These are phyloP conservation scores for Pseudoatta argentina DNA, from an alignment of 1,140 invertebrate genomes.

Conservation along the genomic window DNA sequence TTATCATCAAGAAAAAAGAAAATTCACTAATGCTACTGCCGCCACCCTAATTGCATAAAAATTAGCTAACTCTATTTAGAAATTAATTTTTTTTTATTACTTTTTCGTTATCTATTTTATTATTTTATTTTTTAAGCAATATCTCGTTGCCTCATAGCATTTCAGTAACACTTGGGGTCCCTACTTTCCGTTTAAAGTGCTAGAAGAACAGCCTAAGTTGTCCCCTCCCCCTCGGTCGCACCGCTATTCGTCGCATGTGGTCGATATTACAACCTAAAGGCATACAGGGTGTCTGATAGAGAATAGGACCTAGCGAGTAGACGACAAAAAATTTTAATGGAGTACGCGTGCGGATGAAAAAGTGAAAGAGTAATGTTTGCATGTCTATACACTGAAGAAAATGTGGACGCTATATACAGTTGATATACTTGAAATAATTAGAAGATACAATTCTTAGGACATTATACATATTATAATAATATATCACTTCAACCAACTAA, in stretches of 20 bases:
- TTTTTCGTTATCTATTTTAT: slow-evolving; percentile 29
- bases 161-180: slow-evolving; percentile 86
- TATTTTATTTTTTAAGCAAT: slow-evolving; percentile 37
- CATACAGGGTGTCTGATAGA: slow-evolving; percentile 77
- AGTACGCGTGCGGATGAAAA: slow-evolving; percentile 11
- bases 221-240: slow-evolving; percentile 81
- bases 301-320: not conserved
- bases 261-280: slow-evolving; percentile 61
- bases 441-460: not conserved
- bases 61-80: slow-evolving; percentile 50
- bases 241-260: slow-evolving; percentile 74
- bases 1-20: slow-evolving; percentile 79
- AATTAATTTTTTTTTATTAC: slow-evolving; percentile 23
- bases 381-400: slow-evolving; percentile 64
- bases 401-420: not conserved
- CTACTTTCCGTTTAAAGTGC: slow-evolving; percentile 87
- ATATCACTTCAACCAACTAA: not conserved
- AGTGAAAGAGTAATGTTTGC: slow-evolving; percentile 29
- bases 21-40: slow-evolving; percentile 83
- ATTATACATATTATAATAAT: slow-evolving; percentile 14
- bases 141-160: slow-evolving; percentile 77
- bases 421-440: slow-evolving; percentile 2
- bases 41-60: slow-evolving; percentile 82
- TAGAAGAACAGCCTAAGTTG: slow-evolving; percentile 87
- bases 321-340: not conserved